These are phyloP conservation scores for Pycnomerus fuliginosus DNA, from an alignment of 2,888 invertebrate genomes.

Conservation along the genomic window DNA sequence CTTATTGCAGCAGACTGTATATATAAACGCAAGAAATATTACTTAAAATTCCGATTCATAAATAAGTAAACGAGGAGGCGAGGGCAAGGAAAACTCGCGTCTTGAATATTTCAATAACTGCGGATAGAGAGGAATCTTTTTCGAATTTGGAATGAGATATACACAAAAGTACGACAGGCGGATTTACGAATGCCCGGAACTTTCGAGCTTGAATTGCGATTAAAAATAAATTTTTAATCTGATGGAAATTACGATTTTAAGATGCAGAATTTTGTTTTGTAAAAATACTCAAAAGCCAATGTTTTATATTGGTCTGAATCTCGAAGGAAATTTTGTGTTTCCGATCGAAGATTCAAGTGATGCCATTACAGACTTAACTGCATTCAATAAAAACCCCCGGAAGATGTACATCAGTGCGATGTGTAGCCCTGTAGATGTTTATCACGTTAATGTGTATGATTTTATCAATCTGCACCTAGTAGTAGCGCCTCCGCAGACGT, in stretches of 20 bases:
- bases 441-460: no score
- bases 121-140: slow-evolving; percentile 22
- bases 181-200: slow-evolving; percentile 3
- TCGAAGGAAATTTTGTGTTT: no score
- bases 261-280: no score
- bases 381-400: no score
- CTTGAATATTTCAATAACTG: slow-evolving; percentile 25
- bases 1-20: slow-evolving; percentile 4
- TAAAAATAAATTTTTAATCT: not conserved
- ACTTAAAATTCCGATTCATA: slow-evolving; percentile 24
- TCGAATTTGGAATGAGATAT: slow-evolving; percentile 18
- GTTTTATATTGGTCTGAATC: no score
- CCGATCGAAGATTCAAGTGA: no score
- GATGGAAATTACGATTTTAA: not conserved
- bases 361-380: no score
- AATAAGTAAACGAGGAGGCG: slow-evolving; percentile 16
- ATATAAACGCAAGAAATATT: slow-evolving; percentile 20
- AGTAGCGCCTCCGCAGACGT: no score
- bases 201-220: not conserved
- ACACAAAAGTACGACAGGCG: slow-evolving; percentile 10
- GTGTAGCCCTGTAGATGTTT: no score
- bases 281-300: no score
- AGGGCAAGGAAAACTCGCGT: slow-evolving; percentile 17
- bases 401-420: no score
- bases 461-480: no score